A percentile compares a stretch with the other conserved stretches of the same genome.
Conservation (phyloP, 2,888 invertebrate genomes). For the Andrena chrysosceles region DNA sequence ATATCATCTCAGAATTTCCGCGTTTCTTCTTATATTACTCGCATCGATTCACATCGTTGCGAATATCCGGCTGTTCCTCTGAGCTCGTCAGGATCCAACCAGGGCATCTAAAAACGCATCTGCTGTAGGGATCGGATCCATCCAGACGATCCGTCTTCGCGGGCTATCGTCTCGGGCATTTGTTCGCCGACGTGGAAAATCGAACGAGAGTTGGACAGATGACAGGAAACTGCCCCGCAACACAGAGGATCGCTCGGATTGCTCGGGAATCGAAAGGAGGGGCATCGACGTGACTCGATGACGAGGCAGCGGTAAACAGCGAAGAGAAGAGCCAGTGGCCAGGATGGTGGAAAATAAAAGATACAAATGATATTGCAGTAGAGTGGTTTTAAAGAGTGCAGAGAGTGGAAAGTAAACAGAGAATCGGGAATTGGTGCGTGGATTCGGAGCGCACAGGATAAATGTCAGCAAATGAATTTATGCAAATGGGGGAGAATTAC, state of each 20-base stretch:
- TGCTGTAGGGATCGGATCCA: conserved; percentile 45
- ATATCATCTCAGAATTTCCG: no score
- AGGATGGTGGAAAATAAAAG: neutral
- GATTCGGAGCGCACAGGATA: no score
- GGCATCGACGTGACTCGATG: neutral
- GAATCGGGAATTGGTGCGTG: no score
- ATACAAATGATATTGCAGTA: neutral
- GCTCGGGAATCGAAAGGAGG: conserved; percentile 41
- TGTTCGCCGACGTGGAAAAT: conserved; percentile 67
- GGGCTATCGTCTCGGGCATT: conserved; percentile 56
- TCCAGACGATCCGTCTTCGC: conserved; percentile 61
- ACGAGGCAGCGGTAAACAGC: conserved; percentile 12
- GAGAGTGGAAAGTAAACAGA: neutral
- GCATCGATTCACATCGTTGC: conserved; percentile 1
- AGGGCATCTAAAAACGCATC: conserved; percentile 46
- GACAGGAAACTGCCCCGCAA: conserved; percentile 51
- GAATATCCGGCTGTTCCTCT: neutral
- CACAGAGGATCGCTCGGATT: conserved; percentile 38
- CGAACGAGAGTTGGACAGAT: conserved; percentile 60
- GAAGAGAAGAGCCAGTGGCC: conserved; percentile 15
- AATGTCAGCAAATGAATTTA: no score
- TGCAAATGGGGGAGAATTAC: no score
- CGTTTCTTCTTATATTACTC: no score
- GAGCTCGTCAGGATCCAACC: conserved; percentile 22
- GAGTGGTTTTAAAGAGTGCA: no score